phyloP scores from a whole-genome alignment of 2,797 vertebrate species.

The Aldrovandia affinis region DNA sequence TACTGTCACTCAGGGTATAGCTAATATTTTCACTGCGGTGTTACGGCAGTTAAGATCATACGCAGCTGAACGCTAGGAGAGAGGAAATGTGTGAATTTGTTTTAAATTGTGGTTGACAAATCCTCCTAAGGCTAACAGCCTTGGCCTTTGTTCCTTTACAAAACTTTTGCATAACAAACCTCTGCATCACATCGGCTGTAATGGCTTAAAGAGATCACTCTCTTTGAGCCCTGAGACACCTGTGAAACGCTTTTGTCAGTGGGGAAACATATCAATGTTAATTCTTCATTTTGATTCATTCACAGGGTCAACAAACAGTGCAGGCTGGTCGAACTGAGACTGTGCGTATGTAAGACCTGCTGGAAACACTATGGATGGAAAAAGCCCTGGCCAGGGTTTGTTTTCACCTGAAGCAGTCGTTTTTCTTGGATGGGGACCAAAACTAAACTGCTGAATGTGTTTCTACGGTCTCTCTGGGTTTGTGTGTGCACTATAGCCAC shows the following conservation, averaged over 20 bases:
- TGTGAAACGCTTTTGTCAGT: conserved; percentile 53
- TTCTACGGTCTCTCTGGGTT: conserved; percentile 76
- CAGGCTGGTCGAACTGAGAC: conserved; percentile 48
- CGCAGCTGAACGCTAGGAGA: conserved; percentile 46
- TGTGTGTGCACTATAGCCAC: conserved; percentile 75
- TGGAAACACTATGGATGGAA: conserved; percentile 46
- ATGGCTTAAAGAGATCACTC: conserved; percentile 52
- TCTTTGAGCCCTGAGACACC: conserved; percentile 53
- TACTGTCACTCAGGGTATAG: conserved; percentile 51
- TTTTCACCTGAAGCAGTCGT: conserved; percentile 81
- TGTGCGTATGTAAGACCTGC: conserved; percentile 60
- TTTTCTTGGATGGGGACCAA: conserved; percentile 78
- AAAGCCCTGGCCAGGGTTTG: conserved; percentile 67
- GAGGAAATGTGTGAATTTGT: conserved; percentile 46
- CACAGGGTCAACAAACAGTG: conserved; percentile 54
- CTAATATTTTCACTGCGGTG: conserved; percentile 58
- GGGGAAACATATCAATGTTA: conserved; percentile 58
- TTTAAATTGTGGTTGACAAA: conserved; percentile 46
- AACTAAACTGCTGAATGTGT: conserved; percentile 79
- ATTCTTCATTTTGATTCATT: conserved; percentile 66
- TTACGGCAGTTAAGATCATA: conserved; percentile 51
- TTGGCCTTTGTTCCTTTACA: conserved; percentile 47
- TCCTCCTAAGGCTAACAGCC: conserved; percentile 31
- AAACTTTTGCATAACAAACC: conserved; percentile 52
- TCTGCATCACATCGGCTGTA: conserved; percentile 24